Conservation (phyloP, 2,113 vertebrate genomes). For the Anhinga rufa region DNA sequence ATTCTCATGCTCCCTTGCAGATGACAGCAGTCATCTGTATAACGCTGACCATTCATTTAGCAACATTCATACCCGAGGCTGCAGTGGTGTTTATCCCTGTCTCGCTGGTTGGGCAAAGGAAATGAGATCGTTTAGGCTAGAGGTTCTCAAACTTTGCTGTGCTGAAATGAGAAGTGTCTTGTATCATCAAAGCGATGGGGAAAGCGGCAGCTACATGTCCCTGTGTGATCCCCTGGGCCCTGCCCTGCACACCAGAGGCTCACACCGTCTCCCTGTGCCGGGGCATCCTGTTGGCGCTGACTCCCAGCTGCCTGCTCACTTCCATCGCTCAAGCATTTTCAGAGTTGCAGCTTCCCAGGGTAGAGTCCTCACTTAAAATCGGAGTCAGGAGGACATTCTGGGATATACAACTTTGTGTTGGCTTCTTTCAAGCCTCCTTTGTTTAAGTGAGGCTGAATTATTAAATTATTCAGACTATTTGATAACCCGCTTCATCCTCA, state of each 20-base stretch:
- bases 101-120: rapidly evolving
- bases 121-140: not conserved
- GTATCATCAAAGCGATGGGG: not conserved
- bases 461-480: not conserved
- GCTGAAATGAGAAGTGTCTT: not conserved
- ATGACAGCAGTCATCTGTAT: not conserved
- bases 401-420: not conserved
- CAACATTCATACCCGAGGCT: not conserved
- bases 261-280: rapidly evolving
- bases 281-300: not conserved
- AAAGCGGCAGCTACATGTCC: not conserved
- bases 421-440: not conserved
- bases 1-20: not conserved
- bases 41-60: not conserved
- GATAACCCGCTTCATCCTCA: not conserved
- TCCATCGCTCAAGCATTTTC: not conserved
- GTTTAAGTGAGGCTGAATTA: not conserved
- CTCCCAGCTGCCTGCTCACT: not conserved
- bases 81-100: not conserved
- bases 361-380: not conserved
- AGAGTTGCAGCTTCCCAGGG: not conserved
- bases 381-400: not conserved
- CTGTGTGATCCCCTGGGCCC: no score
- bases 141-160: not conserved
- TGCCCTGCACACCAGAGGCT: not conserved